Percentiles rank a stretch among this genome's conserved stretches.
phyloP scores from a whole-genome alignment of 2,797 vertebrate species.

The Darevskia mixta region DNA sequence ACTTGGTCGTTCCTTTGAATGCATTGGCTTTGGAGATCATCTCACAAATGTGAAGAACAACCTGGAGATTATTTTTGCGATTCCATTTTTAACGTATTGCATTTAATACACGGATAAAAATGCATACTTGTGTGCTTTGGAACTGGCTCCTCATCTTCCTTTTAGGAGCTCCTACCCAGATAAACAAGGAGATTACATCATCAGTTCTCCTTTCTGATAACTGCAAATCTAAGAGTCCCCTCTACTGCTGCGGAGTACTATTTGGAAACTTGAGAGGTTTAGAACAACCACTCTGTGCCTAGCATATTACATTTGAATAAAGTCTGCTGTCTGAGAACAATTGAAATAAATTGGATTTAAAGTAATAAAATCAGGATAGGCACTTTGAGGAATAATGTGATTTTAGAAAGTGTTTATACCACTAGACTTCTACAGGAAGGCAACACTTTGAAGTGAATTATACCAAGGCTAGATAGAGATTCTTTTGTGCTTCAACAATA shows the following conservation, averaged over 20 bases:
- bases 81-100: neutral
- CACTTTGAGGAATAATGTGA: slow-evolving; percentile 24
- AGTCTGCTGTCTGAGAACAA: neutral
- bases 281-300: neutral
- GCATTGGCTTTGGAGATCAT: neutral
- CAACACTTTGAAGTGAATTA: neutral
- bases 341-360: slow-evolving; percentile 41
- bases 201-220: neutral
- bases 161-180: neutral
- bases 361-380: neutral
- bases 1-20: neutral
- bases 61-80: no score
- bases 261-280: neutral
- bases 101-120: neutral
- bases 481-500: neutral
- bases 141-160: neutral
- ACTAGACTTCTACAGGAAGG: neutral
- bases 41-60: neutral
- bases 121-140: neutral
- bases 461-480: fast-evolving
- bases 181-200: neutral
- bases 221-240: neutral
- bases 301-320: slow-evolving; percentile 6
- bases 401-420: neutral
- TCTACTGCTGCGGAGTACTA: neutral